Conservation (phyloP, 92 coral and sea anemone genomes). For the Porites lobata region DNA sequence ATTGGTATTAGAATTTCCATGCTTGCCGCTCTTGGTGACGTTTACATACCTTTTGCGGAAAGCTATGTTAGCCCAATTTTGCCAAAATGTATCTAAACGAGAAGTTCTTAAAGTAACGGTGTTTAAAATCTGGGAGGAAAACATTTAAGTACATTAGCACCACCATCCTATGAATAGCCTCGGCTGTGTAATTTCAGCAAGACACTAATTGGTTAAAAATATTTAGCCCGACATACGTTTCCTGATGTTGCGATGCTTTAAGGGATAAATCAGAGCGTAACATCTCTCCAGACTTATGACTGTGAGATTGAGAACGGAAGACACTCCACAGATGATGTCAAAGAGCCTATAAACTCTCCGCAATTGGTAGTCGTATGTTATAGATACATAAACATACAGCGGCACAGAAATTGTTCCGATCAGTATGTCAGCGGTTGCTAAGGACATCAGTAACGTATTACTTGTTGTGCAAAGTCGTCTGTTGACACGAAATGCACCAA, state of each 20-base stretch:
- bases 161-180: too few species aligned
- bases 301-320: constrained; percentile 86
- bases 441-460: constrained; percentile 78
- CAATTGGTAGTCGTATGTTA: not conserved
- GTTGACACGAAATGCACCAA: constrained; percentile 78
- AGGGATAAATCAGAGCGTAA: constrained; percentile 77
- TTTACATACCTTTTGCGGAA: too few species aligned
- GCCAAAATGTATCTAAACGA: too few species aligned
- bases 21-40: too few species aligned
- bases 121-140: too few species aligned
- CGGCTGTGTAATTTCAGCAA: too few species aligned
- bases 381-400: constrained; percentile 32
- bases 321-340: constrained; percentile 78
- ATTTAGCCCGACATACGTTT: not conserved
- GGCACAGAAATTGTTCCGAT: too few species aligned
- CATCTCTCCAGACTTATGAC: constrained; percentile 87
- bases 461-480: constrained; percentile 85
- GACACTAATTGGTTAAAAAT: too few species aligned
- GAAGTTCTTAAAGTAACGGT: too few species aligned
- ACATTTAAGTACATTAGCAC: too few species aligned
- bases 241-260: constrained; percentile 26
- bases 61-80: too few species aligned
- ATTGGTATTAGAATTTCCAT: too few species aligned
- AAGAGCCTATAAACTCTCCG: constrained; percentile 51
- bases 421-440: constrained; percentile 75